phyloP scores from a whole-genome alignment of 2,113 vertebrate species.

The Pleuronectes platessa region DNA sequence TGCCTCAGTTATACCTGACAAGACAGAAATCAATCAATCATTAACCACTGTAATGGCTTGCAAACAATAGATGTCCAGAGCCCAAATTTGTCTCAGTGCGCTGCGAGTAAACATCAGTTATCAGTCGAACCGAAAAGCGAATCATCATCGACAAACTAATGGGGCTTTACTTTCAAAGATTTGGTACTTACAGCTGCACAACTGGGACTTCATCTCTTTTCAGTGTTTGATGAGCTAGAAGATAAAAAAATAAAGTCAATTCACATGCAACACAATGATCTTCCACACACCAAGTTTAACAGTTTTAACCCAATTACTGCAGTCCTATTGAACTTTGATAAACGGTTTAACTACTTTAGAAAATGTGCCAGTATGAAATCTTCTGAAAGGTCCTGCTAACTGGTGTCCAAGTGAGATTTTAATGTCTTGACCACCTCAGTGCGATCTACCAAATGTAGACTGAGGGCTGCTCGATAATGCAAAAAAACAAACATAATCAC shows the following conservation, averaged over 20 bases:
- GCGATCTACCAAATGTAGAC: too few species aligned
- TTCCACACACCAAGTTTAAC: neutral
- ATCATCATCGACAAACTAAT: slow-evolving; percentile 65
- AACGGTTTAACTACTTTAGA: too few species aligned
- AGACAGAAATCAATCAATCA: neutral
- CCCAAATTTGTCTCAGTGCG: slow-evolving; percentile 68
- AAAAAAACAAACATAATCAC: too few species aligned
- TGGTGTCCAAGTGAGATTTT: too few species aligned
- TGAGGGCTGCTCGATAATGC: too few species aligned
- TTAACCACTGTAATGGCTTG: neutral
- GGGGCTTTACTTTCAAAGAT: neutral
- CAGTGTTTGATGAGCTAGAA: neutral
- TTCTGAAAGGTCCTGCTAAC: too few species aligned
- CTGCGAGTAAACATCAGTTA: slow-evolving; percentile 73
- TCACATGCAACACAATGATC: neutral
- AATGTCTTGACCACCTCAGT: too few species aligned
- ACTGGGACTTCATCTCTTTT: accelerated
- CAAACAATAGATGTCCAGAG: neutral
- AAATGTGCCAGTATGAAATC: too few species aligned
- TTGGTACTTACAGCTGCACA: neutral
- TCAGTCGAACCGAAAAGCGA: slow-evolving; percentile 69
- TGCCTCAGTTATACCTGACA: neutral
- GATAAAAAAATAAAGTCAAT: neutral
- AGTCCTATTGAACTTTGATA: neutral
- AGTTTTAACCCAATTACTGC: slow-evolving; percentile 23